phyloP scores from a whole-genome alignment of 1,140 invertebrate genomes.

The Manduca sexta region DNA sequence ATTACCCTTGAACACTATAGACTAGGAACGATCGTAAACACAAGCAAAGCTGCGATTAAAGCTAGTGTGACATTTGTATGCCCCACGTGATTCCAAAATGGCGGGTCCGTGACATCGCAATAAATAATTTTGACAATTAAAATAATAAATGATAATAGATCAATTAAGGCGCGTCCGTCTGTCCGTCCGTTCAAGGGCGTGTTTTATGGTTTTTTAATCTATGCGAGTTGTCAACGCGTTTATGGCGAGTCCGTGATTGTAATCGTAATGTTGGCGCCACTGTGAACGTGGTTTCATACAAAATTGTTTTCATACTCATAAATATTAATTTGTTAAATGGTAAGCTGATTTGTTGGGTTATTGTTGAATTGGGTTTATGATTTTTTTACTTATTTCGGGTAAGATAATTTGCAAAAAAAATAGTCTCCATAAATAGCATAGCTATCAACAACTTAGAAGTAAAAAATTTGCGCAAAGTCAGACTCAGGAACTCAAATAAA shows the following conservation, averaged over 20 bases:
- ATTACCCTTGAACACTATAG: no score
- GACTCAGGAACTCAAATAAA: no score
- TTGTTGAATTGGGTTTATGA: no score
- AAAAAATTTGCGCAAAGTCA: no score
- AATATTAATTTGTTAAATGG: no score
- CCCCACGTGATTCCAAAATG: background rate
- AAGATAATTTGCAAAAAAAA: no score
- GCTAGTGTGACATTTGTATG: background rate
- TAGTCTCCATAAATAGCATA: no score
- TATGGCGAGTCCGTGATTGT: slow-evolving; percentile 39
- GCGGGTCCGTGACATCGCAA: background rate
- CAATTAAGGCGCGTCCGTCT: slow-evolving; percentile 2
- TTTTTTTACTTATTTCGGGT: no score
- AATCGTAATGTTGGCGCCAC: slow-evolving; percentile 28
- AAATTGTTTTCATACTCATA: background rate
- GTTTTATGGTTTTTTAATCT: slow-evolving; percentile 48
- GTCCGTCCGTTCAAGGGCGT: slow-evolving; percentile 33
- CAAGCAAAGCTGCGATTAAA: no score
- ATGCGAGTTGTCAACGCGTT: slow-evolving; percentile 36
- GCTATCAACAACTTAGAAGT: no score
- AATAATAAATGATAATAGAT: slow-evolving; percentile 1
- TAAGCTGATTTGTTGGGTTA: no score
- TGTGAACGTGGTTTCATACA: background rate
- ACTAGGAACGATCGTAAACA: no score
- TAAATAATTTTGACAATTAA: background rate